Base-by-base conservation (phyloP, 2,888 invertebrate species). In the Lasioglossum lativentre region DNA sequence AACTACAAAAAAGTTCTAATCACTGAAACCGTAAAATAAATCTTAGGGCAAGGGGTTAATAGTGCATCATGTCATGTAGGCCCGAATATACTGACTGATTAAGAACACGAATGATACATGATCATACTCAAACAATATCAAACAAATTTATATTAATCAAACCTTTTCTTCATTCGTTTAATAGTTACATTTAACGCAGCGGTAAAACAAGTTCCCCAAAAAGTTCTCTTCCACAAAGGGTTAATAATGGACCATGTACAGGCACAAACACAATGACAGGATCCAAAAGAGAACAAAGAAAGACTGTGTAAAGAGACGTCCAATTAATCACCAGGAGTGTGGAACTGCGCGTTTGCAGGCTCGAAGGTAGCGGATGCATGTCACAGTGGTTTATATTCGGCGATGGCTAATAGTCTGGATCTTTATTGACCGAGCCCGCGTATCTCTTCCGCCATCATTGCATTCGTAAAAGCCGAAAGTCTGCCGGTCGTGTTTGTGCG, bases 351-450 rank as follows among this genome's bases (percentile, higher is more conserved):
- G 63, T 63, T 63, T 30, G 16, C 63, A 19, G 19, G 63, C 63
- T 30, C 6, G 12, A 14, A 70, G 23, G n/a, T 12, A 40, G n/a
- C n/a, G 12, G 40, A 40, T n/a, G 40, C 23, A 14, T 40, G 23
- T 23, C 40, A 2, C 70, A 38, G n/a, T 40, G 40, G n/a, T 40
- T 10, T 40, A n/a, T 70, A 40, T 70, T 70, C 40, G 23, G 38
- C n/a, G 70, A 10, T 40, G n/a, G 38, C 40, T 70, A 70, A 70
- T 70, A 70, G 40, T 68, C 70, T 70, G 38, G 40, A 40, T 70
- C 70, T 70, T 70, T 70, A 40, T 70, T 40, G 40, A 70, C 34
- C 70, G 4, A n/a, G 10, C 70, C n/a, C 38, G 30, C 12, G 38
- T 70, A 70, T 70, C 40, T n/a, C 14, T 78, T 71, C 30, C 34